Percentiles rank a stretch among this genome's conserved stretches.
phyloP scores from a whole-genome alignment of 1,140 invertebrate species.

The Camponotus pennsylvanicus region DNA sequence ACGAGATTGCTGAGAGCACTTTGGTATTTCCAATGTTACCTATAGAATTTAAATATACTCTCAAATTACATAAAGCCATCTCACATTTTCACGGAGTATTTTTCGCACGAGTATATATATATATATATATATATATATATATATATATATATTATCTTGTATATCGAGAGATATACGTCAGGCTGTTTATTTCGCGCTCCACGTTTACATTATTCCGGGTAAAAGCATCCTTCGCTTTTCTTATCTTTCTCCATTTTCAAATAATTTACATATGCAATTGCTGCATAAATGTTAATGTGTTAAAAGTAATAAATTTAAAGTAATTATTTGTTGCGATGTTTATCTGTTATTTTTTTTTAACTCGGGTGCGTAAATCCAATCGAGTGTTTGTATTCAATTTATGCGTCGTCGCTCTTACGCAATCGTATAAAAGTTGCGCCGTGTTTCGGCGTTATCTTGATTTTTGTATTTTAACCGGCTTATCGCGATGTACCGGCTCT shows the following conservation, averaged over 20 bases:
- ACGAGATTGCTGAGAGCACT: background rate
- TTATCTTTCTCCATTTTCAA: background rate
- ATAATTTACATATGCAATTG: background rate
- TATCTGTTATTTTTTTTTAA: conserved; percentile 32
- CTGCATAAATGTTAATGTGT: background rate
- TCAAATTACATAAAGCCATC: background rate
- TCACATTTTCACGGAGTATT: background rate
- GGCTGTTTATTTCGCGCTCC: background rate
- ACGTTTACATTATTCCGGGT: background rate
- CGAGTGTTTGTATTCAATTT: conserved; percentile 22
- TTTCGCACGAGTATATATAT: background rate
- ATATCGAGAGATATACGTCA: background rate
- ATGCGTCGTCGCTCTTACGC: conserved; percentile 24
- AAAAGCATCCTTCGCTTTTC: background rate
- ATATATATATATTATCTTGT: no score
- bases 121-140: no score
- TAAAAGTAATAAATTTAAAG: no score
- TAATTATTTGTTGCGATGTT: background rate
- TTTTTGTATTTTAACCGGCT: conserved; percentile 54
- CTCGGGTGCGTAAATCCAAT: background rate
- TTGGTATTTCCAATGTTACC: background rate
- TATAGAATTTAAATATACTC: background rate
- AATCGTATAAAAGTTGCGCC: conserved; percentile 36
- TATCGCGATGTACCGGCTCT: conserved; percentile 41
- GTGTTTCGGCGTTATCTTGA: conserved; percentile 52